Conservation (phyloP, 1,140 invertebrate species). For the Ceratoteleas bidentatus region DNA sequence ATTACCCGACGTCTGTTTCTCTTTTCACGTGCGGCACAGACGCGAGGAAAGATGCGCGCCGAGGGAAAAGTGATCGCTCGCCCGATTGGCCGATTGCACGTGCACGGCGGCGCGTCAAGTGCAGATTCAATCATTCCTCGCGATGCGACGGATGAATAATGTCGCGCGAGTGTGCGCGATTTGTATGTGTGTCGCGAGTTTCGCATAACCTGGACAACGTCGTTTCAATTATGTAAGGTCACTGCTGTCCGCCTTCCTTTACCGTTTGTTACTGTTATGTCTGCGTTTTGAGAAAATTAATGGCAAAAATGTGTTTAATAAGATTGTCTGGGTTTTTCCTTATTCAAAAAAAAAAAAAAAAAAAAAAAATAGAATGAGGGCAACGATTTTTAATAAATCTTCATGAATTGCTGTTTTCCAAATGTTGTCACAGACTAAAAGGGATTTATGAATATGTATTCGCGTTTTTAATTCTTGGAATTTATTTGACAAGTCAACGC, state of each 20-base stretch:
- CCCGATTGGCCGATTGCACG: conserved; percentile 44
- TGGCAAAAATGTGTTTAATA: no score
- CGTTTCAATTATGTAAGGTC: conserved; percentile 21
- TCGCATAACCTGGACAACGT: conserved; percentile 30
- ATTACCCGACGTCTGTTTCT: conserved; percentile 32
- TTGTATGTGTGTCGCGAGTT: conserved; percentile 8
- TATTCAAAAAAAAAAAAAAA: no score
- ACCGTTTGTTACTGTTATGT: neutral
- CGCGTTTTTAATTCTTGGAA: no score
- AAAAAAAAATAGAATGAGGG: no score
- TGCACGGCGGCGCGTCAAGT: conserved; percentile 36
- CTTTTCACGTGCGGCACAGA: conserved; percentile 18
- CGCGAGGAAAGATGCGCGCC: conserved; percentile 10
- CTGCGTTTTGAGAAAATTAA: neutral
- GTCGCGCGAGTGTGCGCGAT: conserved; percentile 1
- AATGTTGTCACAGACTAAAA: no score
- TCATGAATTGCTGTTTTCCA: no score
- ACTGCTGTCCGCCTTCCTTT: neutral
- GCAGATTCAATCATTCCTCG: conserved; percentile 44
- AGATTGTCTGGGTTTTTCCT: no score
- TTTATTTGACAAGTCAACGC: no score
- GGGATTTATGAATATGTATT: no score
- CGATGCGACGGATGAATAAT: conserved; percentile 28
- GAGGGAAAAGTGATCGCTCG: conserved; percentile 34
- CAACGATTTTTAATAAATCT: no score